Evolutionary conservation across 2,888 invertebrate genomes (phyloP).

Genomic region (Tridacna crocea): DNA sequence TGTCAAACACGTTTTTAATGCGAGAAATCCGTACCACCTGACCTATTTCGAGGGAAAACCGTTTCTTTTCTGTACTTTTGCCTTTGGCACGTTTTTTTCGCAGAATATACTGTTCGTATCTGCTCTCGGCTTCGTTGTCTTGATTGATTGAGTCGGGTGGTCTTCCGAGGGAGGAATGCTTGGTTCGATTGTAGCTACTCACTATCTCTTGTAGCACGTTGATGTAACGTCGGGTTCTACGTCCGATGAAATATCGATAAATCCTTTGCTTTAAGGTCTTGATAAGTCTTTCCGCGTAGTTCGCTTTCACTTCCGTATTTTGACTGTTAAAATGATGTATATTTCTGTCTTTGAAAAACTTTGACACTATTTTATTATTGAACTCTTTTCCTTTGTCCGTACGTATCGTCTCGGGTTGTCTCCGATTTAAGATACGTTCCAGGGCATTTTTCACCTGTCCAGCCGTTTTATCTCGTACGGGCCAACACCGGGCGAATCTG

Average conservation of each 20-base stretch:
- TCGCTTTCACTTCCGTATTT: constrained; percentile 39
- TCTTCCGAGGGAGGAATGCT: constrained; percentile 34
- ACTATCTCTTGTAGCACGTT: constrained; percentile 32
- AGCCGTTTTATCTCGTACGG: background rate
- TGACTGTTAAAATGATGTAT: constrained; percentile 33
- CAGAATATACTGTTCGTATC: constrained; percentile 29
- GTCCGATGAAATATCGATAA: constrained; percentile 34
- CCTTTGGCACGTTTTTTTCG: background rate
- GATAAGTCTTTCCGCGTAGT: constrained; percentile 40
- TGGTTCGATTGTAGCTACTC: constrained; percentile 40
- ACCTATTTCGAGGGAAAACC: constrained; percentile 32
- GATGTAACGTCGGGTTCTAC: constrained; percentile 28
- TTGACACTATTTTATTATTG: constrained; percentile 24
- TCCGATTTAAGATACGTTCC: background rate
- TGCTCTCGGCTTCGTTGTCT: constrained; percentile 29
- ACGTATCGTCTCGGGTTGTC: constrained; percentile 38
- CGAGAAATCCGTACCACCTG: constrained; percentile 39
- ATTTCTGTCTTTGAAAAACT: constrained; percentile 17
- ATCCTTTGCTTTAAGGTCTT: constrained; percentile 32
- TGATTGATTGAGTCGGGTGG: constrained; percentile 29
- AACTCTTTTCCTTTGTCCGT: constrained; percentile 38
- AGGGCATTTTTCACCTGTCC: background rate
- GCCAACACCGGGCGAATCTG: constrained; percentile 3
- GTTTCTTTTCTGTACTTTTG: too few relatives aligned
- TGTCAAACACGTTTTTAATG: constrained; percentile 44